phyloP scores from a whole-genome alignment of 2,888 invertebrate genomes.

The Eledone cirrhosa region DNA sequence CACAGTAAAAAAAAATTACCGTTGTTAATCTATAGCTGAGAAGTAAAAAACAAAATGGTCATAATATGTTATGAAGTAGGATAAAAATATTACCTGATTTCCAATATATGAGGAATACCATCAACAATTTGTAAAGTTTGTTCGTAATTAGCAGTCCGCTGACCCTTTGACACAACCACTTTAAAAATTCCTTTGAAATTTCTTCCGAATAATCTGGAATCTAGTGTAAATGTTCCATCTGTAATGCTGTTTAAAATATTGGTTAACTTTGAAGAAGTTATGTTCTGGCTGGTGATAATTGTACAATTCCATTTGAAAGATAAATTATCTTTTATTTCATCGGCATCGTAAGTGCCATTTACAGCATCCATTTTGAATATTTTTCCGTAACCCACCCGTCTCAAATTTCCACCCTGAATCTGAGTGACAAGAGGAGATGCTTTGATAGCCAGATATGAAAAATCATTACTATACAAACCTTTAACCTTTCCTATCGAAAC shows the following conservation, averaged over 20 bases:
- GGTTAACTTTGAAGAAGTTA: no score
- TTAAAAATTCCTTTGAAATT: constrained; percentile 42
- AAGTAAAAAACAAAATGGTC: no score
- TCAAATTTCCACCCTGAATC: constrained; percentile 42
- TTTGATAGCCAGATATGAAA: constrained; percentile 42
- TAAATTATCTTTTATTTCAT: constrained; percentile 33
- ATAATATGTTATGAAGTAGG: no score
- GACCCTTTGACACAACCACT: constrained; percentile 38
- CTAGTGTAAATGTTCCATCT: constrained; percentile 31
- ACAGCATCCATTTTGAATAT: constrained; percentile 40
- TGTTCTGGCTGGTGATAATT: no score
- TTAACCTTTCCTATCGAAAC: constrained; percentile 49
- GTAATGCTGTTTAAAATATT: neutral
- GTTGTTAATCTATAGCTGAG: no score
- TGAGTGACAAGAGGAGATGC: constrained; percentile 39
- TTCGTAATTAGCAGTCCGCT: constrained; percentile 35
- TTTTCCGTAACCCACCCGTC: constrained; percentile 43
- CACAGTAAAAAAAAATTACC: no score
- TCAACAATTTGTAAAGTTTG: constrained; percentile 43
- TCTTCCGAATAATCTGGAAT: constrained; percentile 38
- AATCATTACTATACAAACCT: constrained; percentile 44
- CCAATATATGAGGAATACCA: constrained; percentile 43
- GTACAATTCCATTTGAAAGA: constrained; percentile 44
- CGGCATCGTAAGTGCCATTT: constrained; percentile 44
- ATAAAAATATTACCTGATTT: constrained; percentile 38